These are phyloP conservation scores for Eurois occulta DNA, from an alignment of 2,888 invertebrate species.

Conservation along the genomic window DNA sequence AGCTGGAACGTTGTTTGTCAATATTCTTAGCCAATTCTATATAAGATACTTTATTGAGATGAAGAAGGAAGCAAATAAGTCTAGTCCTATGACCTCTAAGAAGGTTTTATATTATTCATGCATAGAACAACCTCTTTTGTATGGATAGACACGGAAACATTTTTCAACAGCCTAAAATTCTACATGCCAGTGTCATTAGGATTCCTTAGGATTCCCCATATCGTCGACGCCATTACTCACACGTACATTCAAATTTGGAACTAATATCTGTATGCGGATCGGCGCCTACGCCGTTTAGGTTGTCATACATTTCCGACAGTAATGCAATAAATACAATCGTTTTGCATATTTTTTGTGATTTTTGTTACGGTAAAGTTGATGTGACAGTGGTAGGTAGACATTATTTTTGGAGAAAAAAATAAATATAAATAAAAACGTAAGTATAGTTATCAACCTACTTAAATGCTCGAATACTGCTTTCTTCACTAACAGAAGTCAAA, in stretches of 20 bases:
- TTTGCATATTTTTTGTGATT: conserved; percentile 49
- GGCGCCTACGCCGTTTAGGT: conserved; percentile 29
- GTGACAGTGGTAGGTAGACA: no score
- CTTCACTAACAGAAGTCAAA: background rate
- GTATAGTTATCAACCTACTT: background rate
- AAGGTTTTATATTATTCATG: conserved; percentile 16
- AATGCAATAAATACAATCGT: conserved; percentile 41
- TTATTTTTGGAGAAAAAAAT: background rate
- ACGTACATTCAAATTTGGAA: conserved; percentile 46
- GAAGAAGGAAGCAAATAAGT: conserved; percentile 46
- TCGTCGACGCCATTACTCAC: conserved; percentile 40
- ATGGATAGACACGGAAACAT: conserved; percentile 22
- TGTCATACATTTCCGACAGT: conserved; percentile 60
- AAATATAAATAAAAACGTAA: no score
- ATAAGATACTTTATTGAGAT: conserved; percentile 32
- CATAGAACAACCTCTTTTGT: conserved; percentile 12
- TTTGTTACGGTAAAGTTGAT: background rate
- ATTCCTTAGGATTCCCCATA: conserved; percentile 50
- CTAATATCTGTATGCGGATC: conserved; percentile 47
- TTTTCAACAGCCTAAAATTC: conserved; percentile 24
- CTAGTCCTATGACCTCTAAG: conserved; percentile 23
- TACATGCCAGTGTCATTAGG: conserved; percentile 43
- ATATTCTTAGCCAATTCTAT: conserved; percentile 30
- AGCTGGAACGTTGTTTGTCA: conserved; percentile 20
- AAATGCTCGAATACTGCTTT: background rate